Evolutionary conservation across 2,113 vertebrate species (phyloP).

Genomic region (Romanogobio albipinnatus): DNA sequence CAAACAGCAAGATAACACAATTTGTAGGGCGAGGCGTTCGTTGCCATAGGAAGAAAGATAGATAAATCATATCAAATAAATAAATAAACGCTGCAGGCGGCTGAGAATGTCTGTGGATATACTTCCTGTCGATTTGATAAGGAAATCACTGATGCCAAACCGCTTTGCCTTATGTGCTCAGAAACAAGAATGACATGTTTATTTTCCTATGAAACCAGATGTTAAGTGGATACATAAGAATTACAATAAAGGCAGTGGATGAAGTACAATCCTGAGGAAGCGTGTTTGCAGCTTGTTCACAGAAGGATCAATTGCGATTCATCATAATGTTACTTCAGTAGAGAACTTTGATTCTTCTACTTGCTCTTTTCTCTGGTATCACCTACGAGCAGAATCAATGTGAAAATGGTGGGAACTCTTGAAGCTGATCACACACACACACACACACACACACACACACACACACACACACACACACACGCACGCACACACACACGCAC

Average conservation of each 20-base stretch:
- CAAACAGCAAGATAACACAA: conserved; percentile 47
- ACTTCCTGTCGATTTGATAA: conserved; percentile 29
- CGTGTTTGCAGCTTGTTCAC: not conserved
- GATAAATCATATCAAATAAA: conserved; percentile 46
- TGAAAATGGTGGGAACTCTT: conserved; percentile 24
- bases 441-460: no score
- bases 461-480: no score
- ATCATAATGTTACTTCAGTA: not conserved
- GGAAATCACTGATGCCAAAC: conserved; percentile 26
- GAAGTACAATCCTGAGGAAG: not conserved
- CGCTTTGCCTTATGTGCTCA: not conserved
- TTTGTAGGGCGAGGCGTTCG: conserved; percentile 41
- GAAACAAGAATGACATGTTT: conserved; percentile 14
- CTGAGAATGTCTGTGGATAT: conserved; percentile 31
- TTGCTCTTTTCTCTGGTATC: not conserved
- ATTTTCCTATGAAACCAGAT: not conserved
- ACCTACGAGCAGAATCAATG: conserved; percentile 41
- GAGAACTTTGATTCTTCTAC: not conserved
- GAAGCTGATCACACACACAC: not conserved
- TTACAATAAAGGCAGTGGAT: not conserved
- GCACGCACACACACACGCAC: no score
- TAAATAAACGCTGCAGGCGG: conserved; percentile 30
- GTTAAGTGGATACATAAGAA: not conserved
- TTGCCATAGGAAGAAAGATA: conserved; percentile 39
- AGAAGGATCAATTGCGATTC: conserved; percentile 15